Evolutionary conservation across 2,113 vertebrate species (phyloP).

Genomic region (human (Homo sapiens)): DNA sequence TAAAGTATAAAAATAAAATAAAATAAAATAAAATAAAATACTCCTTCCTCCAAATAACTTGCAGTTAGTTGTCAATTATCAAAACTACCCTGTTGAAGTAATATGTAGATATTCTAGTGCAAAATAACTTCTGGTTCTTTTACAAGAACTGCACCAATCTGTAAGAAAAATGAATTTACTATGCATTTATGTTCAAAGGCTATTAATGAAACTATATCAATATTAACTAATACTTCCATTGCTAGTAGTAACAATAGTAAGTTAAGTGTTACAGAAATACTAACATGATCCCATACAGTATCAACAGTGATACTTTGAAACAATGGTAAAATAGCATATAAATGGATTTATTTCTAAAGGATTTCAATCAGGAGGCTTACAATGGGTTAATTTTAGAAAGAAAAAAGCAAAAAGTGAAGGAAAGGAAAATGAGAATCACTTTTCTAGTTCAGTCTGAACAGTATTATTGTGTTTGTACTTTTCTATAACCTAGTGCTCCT

Average conservation of each 20-base stretch:
- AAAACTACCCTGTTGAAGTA: not conserved
- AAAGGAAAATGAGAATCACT: not conserved
- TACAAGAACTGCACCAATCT: not conserved
- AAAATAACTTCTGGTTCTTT: not conserved
- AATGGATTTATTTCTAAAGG: not conserved
- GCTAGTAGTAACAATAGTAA: not conserved
- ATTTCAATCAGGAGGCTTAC: not conserved
- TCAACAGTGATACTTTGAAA: conserved; percentile 25
- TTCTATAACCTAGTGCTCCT: not conserved
- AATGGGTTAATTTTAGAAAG: not conserved
- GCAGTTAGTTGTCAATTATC: not conserved
- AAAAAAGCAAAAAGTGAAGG: not conserved
- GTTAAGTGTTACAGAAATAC: not conserved
- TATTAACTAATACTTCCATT: not conserved
- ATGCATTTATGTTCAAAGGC: not conserved
- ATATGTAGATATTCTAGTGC: not conserved
- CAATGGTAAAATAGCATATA: not conserved
- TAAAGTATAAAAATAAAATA: no score
- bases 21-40: not conserved
- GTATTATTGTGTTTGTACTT: not conserved
- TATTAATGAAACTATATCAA: conserved; percentile 19
- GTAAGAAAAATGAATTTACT: not conserved
- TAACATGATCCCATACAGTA: not conserved
- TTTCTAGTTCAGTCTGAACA: not conserved
- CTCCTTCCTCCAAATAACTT: conserved; percentile 12